A percentile compares a stretch with the other conserved stretches of the same genome.
Conservation (phyloP, 2,888 invertebrate genomes). For the Cosmia trapezina region DNA sequence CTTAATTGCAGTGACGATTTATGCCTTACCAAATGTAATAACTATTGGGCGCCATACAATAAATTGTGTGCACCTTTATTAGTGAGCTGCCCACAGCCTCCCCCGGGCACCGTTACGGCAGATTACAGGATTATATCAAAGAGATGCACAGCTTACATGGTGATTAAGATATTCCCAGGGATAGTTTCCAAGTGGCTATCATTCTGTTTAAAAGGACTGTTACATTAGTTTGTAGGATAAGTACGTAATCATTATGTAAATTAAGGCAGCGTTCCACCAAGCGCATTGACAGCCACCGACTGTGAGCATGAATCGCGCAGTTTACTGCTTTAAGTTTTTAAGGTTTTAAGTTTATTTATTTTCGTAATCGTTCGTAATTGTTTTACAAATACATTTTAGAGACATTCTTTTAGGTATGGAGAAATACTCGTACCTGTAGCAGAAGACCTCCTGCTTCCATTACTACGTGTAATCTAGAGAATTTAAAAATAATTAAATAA, state of each 20-base stretch:
- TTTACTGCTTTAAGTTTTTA: no score
- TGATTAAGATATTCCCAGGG: conserved; percentile 44
- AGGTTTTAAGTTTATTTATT: no score
- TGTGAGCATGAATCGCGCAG: background rate
- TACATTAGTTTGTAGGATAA: background rate
- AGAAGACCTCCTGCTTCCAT: no score
- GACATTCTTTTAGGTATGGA: no score
- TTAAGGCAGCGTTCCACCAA: background rate
- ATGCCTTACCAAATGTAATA: background rate
- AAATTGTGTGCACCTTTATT: conserved; percentile 40
- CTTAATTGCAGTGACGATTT: background rate
- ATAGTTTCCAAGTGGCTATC: conserved; percentile 24
- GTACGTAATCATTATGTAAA: background rate
- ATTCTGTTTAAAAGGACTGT: background rate
- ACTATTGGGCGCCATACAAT: conserved; percentile 21
- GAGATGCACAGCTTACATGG: conserved; percentile 47
- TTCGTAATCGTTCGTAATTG: no score
- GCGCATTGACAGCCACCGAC: background rate
- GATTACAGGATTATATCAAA: conserved; percentile 56
- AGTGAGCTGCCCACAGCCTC: conserved; percentile 31
- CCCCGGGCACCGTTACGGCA: conserved; percentile 39
- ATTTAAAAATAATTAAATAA: no score
- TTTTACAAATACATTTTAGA: no score
- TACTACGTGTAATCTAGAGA: no score
- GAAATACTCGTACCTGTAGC: no score